phyloP scores from a whole-genome alignment of 1,140 invertebrate species.

The Polypedilum pembai region DNA sequence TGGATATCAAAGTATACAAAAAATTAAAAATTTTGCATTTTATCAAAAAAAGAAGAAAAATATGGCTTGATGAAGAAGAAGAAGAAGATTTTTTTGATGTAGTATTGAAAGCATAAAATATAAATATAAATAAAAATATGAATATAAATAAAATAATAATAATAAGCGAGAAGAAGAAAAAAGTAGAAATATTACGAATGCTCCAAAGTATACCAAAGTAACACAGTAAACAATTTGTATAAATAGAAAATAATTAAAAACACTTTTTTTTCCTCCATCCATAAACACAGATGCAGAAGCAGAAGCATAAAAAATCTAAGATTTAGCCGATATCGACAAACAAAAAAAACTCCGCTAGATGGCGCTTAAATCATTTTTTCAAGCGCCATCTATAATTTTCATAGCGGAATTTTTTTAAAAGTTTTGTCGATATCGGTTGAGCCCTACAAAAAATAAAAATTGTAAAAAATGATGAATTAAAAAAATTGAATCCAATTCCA shows the following conservation, averaged over 20 bases:
- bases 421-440: no score
- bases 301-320: no score
- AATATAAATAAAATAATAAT: no score
- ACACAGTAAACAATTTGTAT: neutral
- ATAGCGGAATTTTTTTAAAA: no score
- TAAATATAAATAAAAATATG: neutral
- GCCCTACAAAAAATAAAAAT: no score
- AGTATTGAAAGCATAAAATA: neutral
- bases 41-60: constrained; percentile 8
- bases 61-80: neutral
- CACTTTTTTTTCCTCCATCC: neutral
- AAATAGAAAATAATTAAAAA: constrained; percentile 5
- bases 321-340: no score
- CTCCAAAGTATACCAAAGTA: constrained; percentile 27
- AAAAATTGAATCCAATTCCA: neutral
- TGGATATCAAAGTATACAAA: constrained; percentile 29
- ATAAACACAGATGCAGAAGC: no score
- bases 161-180: neutral
- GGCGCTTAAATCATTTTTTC: no score
- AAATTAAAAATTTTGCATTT: neutral
- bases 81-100: constrained; percentile 20
- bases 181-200: constrained; percentile 6
- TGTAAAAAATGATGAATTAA: neutral
- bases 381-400: no score
- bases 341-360: no score